A percentile compares a stretch with the other conserved stretches of the same genome.
phyloP scores from a whole-genome alignment of 2,888 invertebrate genomes.

The Rhamnusium bicolor region DNA sequence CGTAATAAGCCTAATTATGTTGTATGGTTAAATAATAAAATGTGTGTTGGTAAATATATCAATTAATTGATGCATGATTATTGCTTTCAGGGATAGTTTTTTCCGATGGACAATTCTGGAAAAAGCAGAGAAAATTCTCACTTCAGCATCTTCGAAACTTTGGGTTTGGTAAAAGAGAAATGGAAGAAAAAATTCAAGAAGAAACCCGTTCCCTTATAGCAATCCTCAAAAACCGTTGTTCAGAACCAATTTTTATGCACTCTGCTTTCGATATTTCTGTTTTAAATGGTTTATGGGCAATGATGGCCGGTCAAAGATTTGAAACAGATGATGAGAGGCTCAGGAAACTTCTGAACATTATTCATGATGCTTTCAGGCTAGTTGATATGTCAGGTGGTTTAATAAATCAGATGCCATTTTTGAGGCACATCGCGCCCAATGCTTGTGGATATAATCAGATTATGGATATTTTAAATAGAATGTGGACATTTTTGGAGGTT shows the following conservation, averaged over 20 bases:
- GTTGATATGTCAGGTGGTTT: constrained; percentile 80
- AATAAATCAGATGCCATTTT: constrained; percentile 80
- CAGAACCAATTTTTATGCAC: constrained; percentile 68
- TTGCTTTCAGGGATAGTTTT: constrained; percentile 79
- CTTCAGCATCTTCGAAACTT: constrained; percentile 77
- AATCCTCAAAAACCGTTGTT: constrained; percentile 65
- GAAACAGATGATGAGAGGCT: constrained; percentile 75
- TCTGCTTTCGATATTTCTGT: constrained; percentile 75
- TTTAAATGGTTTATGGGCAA: constrained; percentile 80
- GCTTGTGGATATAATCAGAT: constrained; percentile 77
- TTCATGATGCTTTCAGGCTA: constrained; percentile 77
- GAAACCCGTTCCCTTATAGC: constrained; percentile 75
- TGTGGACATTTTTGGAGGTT: constrained; percentile 75
- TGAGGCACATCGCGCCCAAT: constrained; percentile 78
- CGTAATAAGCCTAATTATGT: too few species aligned
- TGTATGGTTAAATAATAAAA: too few species aligned
- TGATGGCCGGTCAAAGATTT: constrained; percentile 77
- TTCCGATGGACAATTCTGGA: constrained; percentile 79
- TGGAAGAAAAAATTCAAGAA: constrained; percentile 76
- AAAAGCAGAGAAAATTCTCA: constrained; percentile 78
- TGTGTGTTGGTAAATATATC: too few species aligned
- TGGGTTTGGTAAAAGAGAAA: constrained; percentile 76
- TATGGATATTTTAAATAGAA: constrained; percentile 71
- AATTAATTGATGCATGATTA: background rate
- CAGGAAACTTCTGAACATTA: constrained; percentile 73